phyloP scores from a whole-genome alignment of 1,140 invertebrate species.

The Panagrolaimus sp. region DNA sequence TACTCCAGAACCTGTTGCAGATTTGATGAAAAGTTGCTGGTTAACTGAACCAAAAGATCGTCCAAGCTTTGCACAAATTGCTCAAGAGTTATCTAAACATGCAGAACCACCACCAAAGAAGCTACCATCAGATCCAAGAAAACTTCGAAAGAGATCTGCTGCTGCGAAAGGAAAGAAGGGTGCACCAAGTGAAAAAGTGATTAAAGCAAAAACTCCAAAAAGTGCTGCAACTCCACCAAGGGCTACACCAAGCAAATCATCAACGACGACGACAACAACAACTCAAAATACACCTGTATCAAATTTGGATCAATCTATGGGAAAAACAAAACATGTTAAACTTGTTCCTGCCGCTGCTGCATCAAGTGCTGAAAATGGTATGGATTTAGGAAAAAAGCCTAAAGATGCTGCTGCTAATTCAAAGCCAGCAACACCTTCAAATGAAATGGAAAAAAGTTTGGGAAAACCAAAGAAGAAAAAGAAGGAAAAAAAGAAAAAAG shows the following conservation, averaged over 20 bases:
- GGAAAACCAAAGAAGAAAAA: background rate
- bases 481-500: background rate
- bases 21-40: constrained; percentile 23
- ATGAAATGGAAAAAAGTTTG: background rate
- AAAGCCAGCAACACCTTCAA: too few species aligned
- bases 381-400: too few species aligned
- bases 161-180: background rate
- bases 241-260: too few species aligned
- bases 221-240: background rate
- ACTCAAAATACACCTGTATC: too few species aligned
- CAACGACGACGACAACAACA: too few species aligned
- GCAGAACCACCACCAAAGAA: background rate
- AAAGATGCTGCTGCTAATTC: too few species aligned
- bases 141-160: background rate
- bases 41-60: constrained; percentile 24
- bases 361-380: too few species aligned
- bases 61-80: constrained; percentile 19
- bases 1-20: constrained; percentile 24
- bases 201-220: background rate
- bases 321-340: background rate
- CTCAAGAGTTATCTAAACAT: constrained; percentile 1
- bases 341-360: too few species aligned
- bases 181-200: background rate
- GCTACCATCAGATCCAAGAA: background rate
- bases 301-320: background rate